Conservation (phyloP, 2,113 vertebrate genomes). For the Aythya baeri region DNA sequence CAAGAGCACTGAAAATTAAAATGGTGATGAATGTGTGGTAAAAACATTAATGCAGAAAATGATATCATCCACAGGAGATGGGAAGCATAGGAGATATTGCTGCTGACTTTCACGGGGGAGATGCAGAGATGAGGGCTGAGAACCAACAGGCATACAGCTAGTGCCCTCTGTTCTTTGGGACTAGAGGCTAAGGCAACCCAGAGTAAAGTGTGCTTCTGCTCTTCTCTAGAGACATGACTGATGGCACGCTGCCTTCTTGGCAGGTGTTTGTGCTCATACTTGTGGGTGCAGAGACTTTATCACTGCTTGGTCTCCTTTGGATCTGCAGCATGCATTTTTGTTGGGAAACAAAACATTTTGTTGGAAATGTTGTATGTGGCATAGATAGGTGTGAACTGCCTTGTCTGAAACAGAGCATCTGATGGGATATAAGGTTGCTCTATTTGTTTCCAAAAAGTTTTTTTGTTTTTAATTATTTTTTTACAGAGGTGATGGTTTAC, state of each 20-base stretch:
- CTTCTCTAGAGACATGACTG: neutral
- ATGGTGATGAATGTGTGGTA: neutral
- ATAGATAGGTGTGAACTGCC: neutral
- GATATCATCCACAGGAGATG: neutral
- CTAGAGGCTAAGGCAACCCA: neutral
- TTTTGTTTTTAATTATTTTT: neutral
- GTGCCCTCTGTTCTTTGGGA: neutral
- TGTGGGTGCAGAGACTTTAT: neutral
- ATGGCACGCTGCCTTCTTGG: neutral
- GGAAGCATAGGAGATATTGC: neutral
- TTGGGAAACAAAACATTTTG: neutral
- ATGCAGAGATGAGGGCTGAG: neutral
- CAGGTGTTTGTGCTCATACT: neutral
- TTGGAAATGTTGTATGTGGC: neutral
- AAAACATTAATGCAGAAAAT: neutral
- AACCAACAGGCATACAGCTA: fast-evolving
- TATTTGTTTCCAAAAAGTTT: neutral
- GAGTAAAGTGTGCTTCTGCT: neutral
- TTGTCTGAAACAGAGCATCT: neutral
- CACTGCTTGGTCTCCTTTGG: neutral
- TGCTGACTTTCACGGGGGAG: neutral
- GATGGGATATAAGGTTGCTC: neutral
- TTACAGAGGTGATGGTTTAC: neutral
- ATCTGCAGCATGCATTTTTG: neutral
- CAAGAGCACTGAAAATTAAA: neutral